Conservation (phyloP, 2,113 vertebrate genomes). For the Ophthalmolycus amberensis region DNA sequence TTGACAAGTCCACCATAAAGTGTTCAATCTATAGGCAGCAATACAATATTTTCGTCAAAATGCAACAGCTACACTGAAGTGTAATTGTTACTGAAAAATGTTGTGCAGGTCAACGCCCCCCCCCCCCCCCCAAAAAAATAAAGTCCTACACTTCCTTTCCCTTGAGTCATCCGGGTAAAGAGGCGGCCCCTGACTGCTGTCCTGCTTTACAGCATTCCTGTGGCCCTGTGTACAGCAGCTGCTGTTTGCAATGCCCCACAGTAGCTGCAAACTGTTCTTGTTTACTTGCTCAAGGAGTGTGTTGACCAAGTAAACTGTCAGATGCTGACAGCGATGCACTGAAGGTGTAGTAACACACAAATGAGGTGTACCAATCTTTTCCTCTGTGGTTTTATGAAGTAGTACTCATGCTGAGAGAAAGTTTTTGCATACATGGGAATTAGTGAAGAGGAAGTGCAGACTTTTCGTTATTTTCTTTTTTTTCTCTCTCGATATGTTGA, state of each 20-base stretch:
- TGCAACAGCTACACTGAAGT: not conserved
- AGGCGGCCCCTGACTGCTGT: conserved; percentile 22
- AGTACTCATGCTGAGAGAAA: not conserved
- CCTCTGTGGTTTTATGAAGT: not conserved
- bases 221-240: conserved; percentile 60
- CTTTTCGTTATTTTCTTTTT: not conserved
- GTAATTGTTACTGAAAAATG: not conserved
- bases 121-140: not conserved
- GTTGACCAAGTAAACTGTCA: conserved; percentile 22
- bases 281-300: conserved; percentile 60
- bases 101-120: not conserved
- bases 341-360: not conserved
- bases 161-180: not conserved
- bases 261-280: conserved; percentile 45
- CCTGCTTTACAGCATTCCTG: conserved; percentile 60
- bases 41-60: not conserved
- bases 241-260: conserved; percentile 31
- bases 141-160: not conserved
- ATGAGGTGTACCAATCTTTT: not conserved
- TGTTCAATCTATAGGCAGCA: not conserved
- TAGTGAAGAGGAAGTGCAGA: not conserved
- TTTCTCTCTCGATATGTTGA: not conserved
- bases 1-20: not conserved
- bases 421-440: not conserved
- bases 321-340: not conserved